Evolutionary conservation across 2,888 invertebrate genomes (phyloP).

Genomic region (Drosophila sordidula): DNA sequence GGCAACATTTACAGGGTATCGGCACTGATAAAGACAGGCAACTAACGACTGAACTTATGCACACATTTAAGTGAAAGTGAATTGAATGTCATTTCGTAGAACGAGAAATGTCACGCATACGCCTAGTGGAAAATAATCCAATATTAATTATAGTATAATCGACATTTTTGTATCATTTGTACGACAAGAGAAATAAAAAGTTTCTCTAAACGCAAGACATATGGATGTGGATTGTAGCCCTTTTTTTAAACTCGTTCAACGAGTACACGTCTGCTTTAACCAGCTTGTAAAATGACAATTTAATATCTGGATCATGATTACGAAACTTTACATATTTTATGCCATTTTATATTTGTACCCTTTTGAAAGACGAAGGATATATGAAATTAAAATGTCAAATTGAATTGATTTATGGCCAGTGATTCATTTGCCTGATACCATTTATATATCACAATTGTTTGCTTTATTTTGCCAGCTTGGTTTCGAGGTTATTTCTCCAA

Average conservation of each 20-base stretch:
- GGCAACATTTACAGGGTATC: slow-evolving; percentile 9
- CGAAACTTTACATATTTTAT: slow-evolving; percentile 9
- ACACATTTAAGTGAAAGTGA: slow-evolving; percentile 14
- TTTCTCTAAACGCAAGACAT: no score
- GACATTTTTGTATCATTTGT: slow-evolving; percentile 5
- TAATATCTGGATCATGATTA: slow-evolving; percentile 15
- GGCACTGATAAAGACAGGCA: background rate
- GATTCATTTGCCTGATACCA: slow-evolving; percentile 27
- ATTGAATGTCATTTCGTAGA: slow-evolving; percentile 44
- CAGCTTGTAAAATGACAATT: background rate
- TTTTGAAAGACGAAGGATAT: slow-evolving; percentile 16
- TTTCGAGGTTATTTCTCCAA: no score
- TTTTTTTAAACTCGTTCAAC: background rate
- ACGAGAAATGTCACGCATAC: slow-evolving; percentile 55
- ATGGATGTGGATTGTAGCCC: background rate
- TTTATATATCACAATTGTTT: no score
- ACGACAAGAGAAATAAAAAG: slow-evolving; percentile 6
- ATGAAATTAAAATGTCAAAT: slow-evolving; percentile 67
- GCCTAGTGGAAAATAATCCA: slow-evolving; percentile 31
- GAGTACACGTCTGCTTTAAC: background rate
- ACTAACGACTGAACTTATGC: slow-evolving; percentile 1
- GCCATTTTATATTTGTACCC: slow-evolving; percentile 15
- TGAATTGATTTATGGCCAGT: slow-evolving; percentile 68
- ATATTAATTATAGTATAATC: slow-evolving; percentile 34
- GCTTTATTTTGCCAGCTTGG: no score